Evolutionary conservation across 2,797 vertebrate species (phyloP).

Genomic region (Meriones psammophilus): DNA sequence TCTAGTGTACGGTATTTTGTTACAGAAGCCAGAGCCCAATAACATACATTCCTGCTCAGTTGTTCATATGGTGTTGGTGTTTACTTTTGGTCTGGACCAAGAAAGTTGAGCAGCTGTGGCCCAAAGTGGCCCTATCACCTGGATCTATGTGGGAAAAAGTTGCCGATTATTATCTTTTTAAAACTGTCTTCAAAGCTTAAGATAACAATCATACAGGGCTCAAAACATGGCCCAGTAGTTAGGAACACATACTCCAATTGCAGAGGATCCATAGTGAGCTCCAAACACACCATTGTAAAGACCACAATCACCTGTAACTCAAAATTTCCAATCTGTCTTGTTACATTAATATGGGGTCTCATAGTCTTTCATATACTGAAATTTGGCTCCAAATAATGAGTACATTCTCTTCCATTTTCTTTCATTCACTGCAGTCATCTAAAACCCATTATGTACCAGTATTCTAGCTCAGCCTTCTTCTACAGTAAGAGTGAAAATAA

Average conservation of each 20-base stretch:
- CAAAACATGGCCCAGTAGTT: neutral
- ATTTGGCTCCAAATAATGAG: neutral
- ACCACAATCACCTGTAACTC: neutral
- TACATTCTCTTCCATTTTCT: constrained; percentile 24
- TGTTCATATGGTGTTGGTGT: neutral
- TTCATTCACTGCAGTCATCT: neutral
- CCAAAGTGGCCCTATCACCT: constrained; percentile 4
- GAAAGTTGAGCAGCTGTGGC: neutral
- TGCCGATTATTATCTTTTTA: neutral
- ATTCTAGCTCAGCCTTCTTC: constrained; percentile 46
- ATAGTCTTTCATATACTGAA: neutral
- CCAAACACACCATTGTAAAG: neutral
- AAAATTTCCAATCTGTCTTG: constrained; percentile 1
- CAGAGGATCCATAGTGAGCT: neutral
- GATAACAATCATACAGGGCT: neutral
- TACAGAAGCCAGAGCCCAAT: neutral
- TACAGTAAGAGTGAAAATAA: neutral
- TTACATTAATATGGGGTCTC: neutral
- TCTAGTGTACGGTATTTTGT: neutral
- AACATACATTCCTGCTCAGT: neutral
- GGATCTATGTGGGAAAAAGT: neutral
- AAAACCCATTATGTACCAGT: neutral
- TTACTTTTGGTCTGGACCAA: neutral
- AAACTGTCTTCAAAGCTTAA: neutral
- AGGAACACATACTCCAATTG: neutral